These are phyloP conservation scores for Drosophila tristis DNA, from an alignment of 1,140 invertebrate genomes.

Conservation along the genomic window DNA sequence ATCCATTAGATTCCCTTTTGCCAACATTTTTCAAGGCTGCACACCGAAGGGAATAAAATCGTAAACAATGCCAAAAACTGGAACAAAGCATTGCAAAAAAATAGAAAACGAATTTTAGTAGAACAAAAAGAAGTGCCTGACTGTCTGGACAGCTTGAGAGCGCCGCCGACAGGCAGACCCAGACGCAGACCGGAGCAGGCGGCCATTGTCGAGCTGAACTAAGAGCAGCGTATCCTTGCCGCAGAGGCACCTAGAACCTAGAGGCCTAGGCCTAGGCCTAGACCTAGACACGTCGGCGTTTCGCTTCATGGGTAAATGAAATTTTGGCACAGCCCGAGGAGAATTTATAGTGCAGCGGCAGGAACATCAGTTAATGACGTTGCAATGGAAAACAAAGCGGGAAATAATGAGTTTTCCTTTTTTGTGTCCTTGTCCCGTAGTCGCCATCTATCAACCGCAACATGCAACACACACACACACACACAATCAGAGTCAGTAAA, in stretches of 20 bases:
- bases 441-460: conserved; percentile 76
- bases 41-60: conserved; percentile 23
- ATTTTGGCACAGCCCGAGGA: conserved; percentile 50
- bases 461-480: conserved; percentile 38
- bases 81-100: conserved; percentile 52
- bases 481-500: conserved; percentile 52
- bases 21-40: conserved; percentile 64
- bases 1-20: conserved; percentile 23
- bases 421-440: conserved; percentile 4
- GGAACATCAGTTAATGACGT: conserved; percentile 65
- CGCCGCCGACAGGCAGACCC: conserved; percentile 45
- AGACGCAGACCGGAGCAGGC: conserved; percentile 15
- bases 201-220: conserved; percentile 66
- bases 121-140: conserved; percentile 69
- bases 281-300: conserved; percentile 41
- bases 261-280: conserved; percentile 2
- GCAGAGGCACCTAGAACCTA: background rate
- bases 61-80: conserved; percentile 67
- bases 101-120: conserved; percentile 6
- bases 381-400: conserved; percentile 79
- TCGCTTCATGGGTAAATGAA: conserved; percentile 49
- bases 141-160: conserved; percentile 59
- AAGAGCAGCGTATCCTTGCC: background rate
- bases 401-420: conserved; percentile 78
- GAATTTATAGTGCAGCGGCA: conserved; percentile 59